Conservation (phyloP, 2,888 invertebrate genomes). For the Synanthedon andrenaeformis region DNA sequence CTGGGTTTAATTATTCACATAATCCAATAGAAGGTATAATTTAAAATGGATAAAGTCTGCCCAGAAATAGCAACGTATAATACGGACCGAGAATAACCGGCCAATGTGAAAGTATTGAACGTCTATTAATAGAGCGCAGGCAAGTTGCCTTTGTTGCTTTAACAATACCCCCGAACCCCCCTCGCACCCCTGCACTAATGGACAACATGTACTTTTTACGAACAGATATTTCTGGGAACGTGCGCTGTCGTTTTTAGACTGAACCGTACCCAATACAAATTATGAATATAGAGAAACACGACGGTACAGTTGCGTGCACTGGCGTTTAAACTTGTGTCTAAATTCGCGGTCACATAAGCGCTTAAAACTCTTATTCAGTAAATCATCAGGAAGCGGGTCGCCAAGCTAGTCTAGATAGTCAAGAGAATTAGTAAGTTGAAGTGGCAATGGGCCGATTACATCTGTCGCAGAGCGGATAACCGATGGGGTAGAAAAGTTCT, state of each 20-base stretch:
- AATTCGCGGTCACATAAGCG: too few species aligned
- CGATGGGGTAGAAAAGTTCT: too few species aligned
- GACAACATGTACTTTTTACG: slow-evolving; percentile 4
- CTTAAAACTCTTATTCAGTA: too few species aligned
- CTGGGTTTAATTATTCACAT: too few species aligned
- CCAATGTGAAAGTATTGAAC: slow-evolving; percentile 46
- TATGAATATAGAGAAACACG: background rate
- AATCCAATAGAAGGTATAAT: background rate
- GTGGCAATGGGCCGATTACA: too few species aligned
- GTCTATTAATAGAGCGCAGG: slow-evolving; percentile 36
- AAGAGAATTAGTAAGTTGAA: too few species aligned
- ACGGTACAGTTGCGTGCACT: background rate
- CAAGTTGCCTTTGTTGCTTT: slow-evolving; percentile 47
- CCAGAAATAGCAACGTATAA: background rate
- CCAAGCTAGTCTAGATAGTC: too few species aligned
- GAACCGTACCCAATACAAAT: slow-evolving; percentile 1
- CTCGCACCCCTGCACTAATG: slow-evolving; percentile 12
- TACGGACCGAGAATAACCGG: slow-evolving; percentile 32
- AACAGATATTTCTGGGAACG: background rate
- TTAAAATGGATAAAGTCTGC: background rate
- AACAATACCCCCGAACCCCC: slow-evolving; percentile 40
- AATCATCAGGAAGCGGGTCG: too few species aligned
- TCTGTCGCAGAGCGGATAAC: too few species aligned
- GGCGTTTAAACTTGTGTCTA: too few species aligned
- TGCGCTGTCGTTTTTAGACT: slow-evolving; percentile 16